Percentiles rank a stretch among this genome's conserved stretches.
These are phyloP conservation scores for Lonchura striata DNA, from an alignment of 2,113 vertebrate genomes.

Conservation along the genomic window DNA sequence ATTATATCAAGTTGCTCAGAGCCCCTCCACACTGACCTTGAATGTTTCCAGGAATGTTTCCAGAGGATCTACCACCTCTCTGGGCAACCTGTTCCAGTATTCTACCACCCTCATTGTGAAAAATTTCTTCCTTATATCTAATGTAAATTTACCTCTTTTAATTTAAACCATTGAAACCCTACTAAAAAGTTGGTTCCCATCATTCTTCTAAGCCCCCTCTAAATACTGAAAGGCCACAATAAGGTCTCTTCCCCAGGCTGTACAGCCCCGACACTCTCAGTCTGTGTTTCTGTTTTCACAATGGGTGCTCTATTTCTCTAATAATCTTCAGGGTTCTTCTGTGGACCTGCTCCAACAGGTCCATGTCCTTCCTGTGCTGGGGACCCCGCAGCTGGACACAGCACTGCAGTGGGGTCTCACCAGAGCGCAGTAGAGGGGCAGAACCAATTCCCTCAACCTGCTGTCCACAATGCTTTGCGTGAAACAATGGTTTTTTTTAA, in stretches of 20 bases:
- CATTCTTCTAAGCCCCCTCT: neutral
- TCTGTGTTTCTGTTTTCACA: neutral
- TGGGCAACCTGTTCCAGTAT: neutral
- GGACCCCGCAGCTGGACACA: neutral
- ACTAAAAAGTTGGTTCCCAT: neutral
- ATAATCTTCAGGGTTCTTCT: neutral
- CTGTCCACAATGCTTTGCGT: neutral
- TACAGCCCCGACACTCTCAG: neutral
- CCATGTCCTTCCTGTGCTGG: neutral
- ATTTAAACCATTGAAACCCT: neutral
- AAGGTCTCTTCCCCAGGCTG: neutral
- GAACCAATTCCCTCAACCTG: neutral
- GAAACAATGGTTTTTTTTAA: neutral
- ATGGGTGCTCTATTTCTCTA: neutral
- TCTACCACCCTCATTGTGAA: fast-evolving
- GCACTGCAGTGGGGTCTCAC: neutral
- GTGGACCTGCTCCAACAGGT: neutral
- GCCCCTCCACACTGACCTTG: neutral
- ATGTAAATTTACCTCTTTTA: neutral
- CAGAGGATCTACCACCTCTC: neutral
- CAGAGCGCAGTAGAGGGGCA: neutral
- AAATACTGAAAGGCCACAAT: neutral
- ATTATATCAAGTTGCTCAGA: neutral
- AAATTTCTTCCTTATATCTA: neutral
- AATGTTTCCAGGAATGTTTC: neutral